Percentiles rank a stretch among this genome's conserved stretches.
phyloP scores from a whole-genome alignment of 2,888 invertebrate species.

The Tinea pellionella region DNA sequence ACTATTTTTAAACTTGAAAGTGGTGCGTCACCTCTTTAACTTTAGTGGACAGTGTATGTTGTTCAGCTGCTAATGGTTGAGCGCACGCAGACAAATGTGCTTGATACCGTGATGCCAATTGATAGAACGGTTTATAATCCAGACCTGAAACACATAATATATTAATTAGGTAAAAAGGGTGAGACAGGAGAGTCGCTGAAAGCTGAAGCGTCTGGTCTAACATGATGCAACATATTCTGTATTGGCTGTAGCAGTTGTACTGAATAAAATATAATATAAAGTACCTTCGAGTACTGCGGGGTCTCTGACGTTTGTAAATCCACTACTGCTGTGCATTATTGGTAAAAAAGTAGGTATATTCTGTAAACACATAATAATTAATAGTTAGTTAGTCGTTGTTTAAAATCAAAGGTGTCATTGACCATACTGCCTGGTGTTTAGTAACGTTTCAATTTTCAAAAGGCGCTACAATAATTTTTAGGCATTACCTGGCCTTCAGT shows the following conservation, averaged over 20 bases:
- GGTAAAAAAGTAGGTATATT: slow-evolving; percentile 93
- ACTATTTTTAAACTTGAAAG: slow-evolving; percentile 8
- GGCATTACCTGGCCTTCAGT: too few species aligned
- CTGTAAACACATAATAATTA: slow-evolving; percentile 36
- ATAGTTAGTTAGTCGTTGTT: too few species aligned
- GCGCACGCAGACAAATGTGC: slow-evolving; percentile 87
- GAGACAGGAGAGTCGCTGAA: too few species aligned
- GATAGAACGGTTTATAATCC: slow-evolving; percentile 69
- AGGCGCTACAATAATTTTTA: too few species aligned
- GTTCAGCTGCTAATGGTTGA: slow-evolving; percentile 83
- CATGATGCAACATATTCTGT: too few species aligned
- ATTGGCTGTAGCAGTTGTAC: too few species aligned
- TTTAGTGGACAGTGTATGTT: slow-evolving; percentile 77
- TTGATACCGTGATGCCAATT: slow-evolving; percentile 84
- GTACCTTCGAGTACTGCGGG: slow-evolving; percentile 84
- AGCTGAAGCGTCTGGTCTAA: too few species aligned
- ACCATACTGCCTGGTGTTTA: too few species aligned
- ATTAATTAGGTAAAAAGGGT: too few species aligned
- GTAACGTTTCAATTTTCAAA: too few species aligned
- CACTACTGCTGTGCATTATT: slow-evolving; percentile 89
- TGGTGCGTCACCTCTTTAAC: slow-evolving; percentile 76
- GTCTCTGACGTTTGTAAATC: slow-evolving; percentile 86
- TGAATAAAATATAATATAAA: too few species aligned
- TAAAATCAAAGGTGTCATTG: too few species aligned
- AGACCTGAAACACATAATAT: slow-evolving; percentile 42